A percentile compares a stretch with the other conserved stretches of the same genome.
These are phyloP conservation scores for Cheilosia vernalis DNA, from an alignment of 2,888 invertebrate species.

Conservation along the genomic window DNA sequence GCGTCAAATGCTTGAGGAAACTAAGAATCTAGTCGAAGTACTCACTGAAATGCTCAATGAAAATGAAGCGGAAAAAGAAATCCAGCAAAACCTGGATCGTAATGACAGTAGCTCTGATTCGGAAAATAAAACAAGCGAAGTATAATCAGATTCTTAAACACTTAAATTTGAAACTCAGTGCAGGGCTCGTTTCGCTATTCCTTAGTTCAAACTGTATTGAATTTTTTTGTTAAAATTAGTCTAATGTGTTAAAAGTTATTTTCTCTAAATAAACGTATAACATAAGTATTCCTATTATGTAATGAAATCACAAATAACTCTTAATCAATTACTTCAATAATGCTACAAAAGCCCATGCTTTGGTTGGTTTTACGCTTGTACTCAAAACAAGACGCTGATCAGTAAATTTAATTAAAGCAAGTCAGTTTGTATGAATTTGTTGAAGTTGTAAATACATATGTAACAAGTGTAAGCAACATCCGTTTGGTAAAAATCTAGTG, in stretches of 20 bases:
- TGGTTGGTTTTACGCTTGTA: no score
- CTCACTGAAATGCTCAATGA: constrained; percentile 88
- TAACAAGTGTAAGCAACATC: no score
- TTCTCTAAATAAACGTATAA: constrained; percentile 46
- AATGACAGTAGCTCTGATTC: constrained; percentile 39
- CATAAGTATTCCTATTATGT: no score
- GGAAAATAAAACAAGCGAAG: constrained; percentile 5
- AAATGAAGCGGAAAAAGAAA: constrained; percentile 84
- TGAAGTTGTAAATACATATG: no score
- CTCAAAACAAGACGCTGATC: no score
- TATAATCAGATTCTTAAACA: not conserved
- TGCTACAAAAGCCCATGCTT: no score
- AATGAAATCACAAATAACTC: no score
- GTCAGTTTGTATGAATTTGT: no score
- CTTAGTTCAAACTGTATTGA: constrained; percentile 15
- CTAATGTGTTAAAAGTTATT: constrained; percentile 41
- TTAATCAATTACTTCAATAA: no score
- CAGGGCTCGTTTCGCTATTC: constrained; percentile 3
- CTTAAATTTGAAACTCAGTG: not conserved
- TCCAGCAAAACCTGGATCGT: constrained; percentile 38
- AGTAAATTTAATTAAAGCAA: no score
- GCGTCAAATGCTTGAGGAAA: constrained; percentile 90
- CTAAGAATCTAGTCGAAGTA: constrained; percentile 89
- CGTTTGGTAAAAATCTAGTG: no score
- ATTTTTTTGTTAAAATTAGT: constrained; percentile 19